Evolutionary conservation across 2,888 invertebrate genomes (phyloP).

Genomic region (Hyalella azteca): DNA sequence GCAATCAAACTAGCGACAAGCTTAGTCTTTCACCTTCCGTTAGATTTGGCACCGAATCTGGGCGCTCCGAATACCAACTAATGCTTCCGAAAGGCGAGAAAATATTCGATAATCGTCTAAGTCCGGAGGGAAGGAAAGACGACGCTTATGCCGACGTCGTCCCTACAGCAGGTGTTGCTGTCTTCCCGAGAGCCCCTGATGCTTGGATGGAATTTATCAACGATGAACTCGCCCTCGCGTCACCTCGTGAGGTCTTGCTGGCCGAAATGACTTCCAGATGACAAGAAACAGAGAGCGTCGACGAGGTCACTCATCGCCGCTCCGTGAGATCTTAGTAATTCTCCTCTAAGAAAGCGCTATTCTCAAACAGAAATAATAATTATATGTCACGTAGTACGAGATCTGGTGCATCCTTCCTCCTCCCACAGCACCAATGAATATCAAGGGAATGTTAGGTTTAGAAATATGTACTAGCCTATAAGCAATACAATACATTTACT

Average conservation of each 20-base stretch:
- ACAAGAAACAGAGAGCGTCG: not conserved
- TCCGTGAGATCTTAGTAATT: not conserved
- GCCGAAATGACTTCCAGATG: conserved; percentile 6
- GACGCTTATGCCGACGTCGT: not conserved
- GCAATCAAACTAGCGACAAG: not conserved
- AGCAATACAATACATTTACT: no score
- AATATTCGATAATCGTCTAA: not conserved
- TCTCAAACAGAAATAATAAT: no score
- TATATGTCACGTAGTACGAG: no score
- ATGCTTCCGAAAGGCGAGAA: conserved; percentile 4
- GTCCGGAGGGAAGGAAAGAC: not conserved
- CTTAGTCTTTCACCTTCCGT: not conserved
- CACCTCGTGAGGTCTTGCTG: not conserved
- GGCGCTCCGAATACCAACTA: not conserved
- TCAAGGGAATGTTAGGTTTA: no score
- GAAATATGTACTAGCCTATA: no score
- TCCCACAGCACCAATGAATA: no score
- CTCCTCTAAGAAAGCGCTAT: not conserved
- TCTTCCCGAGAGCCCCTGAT: not conserved
- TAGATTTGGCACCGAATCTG: not conserved
- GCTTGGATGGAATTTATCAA: conserved; percentile 10
- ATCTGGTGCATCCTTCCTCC: no score
- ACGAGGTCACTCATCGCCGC: not conserved
- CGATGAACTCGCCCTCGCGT: not conserved
- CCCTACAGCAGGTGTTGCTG: not conserved